Evolutionary conservation across 2,113 vertebrate species (phyloP), one percentile per base, ranked within the genome.

Genomic region (Hyla sarda): DNA sequence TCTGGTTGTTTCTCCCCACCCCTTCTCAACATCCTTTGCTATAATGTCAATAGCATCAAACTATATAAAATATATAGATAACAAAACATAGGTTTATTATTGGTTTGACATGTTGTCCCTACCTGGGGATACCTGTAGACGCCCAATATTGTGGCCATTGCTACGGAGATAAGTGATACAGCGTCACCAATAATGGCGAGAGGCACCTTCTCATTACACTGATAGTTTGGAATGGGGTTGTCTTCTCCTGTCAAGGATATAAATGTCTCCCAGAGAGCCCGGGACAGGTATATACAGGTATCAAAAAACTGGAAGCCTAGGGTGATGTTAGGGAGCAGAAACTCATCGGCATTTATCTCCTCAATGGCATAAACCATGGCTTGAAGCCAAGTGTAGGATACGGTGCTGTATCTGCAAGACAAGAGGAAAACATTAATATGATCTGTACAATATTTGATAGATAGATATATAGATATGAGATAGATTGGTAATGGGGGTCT

Each of bases 171-270:
- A 28, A 52, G 34, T 12, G 82, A 84, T 16, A 45, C 1, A 4
- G 71, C 23, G 58, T 84, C 82, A 25, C 82, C 82, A 21, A 84
- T 17, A 7, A 76, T 25, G 45, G 82, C 72, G 7, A 84, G 50
- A 19, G 82, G 82, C 8, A 48, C n/a, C 25, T 58, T 75, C 10
- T 14, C 4, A 0, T 48, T 11, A 45, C 54, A 84, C 34, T 62
- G 32, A 32, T 62, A 84, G 41, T 84, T 84, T n/a, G 45, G 88
- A 14, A 86, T 25, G 0, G 83, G 81, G 12, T 83, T 77, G 21
- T 88, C 81, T 14, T 65, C 72, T 2, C 89, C 71, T 0, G 87
- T 69, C 34, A 91, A 77, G 1, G 87, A 60, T 17, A 56, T 48
- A 56, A 89, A 30, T 0, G 82, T 86, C 60, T 88, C 83, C 0